These are phyloP conservation scores for Tapirus terrestris DNA, from an alignment of 2,113 vertebrate genomes.

Conservation along the genomic window DNA sequence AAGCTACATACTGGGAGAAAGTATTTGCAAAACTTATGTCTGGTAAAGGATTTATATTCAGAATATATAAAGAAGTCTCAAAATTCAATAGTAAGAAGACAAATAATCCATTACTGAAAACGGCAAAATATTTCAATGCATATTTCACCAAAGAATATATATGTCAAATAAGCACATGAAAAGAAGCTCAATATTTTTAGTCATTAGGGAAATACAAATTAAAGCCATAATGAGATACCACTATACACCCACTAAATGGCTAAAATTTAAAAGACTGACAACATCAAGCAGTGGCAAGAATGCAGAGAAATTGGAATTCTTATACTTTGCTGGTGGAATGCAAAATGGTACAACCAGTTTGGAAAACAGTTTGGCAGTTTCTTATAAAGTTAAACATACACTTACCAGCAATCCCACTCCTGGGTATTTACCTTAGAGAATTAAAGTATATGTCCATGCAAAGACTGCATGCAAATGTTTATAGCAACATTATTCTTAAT, in stretches of 20 bases:
- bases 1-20: background rate
- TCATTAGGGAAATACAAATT: background rate
- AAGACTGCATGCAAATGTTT: background rate
- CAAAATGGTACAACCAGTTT: background rate
- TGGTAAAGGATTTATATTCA: conserved; percentile 4
- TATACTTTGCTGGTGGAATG: background rate
- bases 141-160: background rate
- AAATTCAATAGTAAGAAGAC: background rate
- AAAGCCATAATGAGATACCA: background rate
- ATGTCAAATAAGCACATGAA: background rate
- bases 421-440: background rate
- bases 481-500: background rate
- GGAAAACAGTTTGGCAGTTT: background rate
- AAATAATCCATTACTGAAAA: background rate
- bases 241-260: background rate
- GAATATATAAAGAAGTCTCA: background rate
- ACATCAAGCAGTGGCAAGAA: background rate
- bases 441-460: background rate
- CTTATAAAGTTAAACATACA: background rate
- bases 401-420: background rate
- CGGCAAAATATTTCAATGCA: background rate
- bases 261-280: background rate
- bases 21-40: background rate
- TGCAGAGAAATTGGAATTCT: background rate
- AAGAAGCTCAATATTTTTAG: background rate